Evolutionary conservation across 1,140 invertebrate genomes (phyloP), one percentile per base, ranked within the genome.

Genomic region (Drosophila kikkawai): DNA sequence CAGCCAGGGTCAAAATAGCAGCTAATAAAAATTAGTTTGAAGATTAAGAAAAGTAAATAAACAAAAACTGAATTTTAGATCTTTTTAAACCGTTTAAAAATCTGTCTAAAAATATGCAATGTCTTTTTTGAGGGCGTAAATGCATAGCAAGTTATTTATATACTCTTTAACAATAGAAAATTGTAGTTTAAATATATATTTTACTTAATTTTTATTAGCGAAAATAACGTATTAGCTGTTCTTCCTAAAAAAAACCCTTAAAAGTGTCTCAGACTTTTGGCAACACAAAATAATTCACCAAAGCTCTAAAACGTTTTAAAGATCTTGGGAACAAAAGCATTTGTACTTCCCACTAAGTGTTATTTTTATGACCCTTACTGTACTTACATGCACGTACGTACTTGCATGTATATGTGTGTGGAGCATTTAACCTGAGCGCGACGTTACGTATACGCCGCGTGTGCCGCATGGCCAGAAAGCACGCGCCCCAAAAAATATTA

Each of bases 401-500:
- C 34, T 5, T 44, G 37, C 37, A 53, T 48, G n/a, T 42, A 55
- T 12, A 37, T 44, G 17, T 50, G 34, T 53, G 51, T 36, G 71
- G 71, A 69, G 48, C 64, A 51, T 69, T 78, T 78, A 78, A 78
- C 75, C 75, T 76, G 70, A 50, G 68, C 50, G 29, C 50, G 48
- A 11, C 53, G 68, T 51, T 80, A 65, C 71, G 78, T 65, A 76
- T 81, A 79, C 68, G 80, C 56, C 67, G 63, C 59, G 65, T 82
- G 61, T 70, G 75, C 58, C 47, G 47, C 42, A 71, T 79, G 75
- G 55, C 69, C 74, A 81, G 77, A 82, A 82, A 79, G 83, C 83
- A 86, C 83, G 83, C 83, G 81, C 63, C 29, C 51, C 68, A 81
- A 84, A 81, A 81, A 84, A 84, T 88, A 88, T 79, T 83, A 88